Percentiles rank a stretch among this genome's conserved stretches.
These are phyloP conservation scores for Mesorhabditis sp. DNA, from an alignment of 2,888 invertebrate species.

Conservation along the genomic window DNA sequence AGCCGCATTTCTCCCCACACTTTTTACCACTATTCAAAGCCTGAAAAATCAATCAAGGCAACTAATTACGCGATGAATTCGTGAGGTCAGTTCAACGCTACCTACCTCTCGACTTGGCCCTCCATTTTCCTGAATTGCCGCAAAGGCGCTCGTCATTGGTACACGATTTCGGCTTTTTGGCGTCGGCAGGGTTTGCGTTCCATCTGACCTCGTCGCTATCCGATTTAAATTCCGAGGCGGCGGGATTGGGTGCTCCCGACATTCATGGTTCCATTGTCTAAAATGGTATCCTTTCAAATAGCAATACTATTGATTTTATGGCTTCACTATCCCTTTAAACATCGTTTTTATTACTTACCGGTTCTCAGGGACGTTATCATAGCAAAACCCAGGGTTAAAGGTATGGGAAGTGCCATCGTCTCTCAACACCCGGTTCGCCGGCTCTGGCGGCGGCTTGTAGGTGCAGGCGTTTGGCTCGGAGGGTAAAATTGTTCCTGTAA, in stretches of 20 bases:
- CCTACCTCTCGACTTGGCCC: no score
- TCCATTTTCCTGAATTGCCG: not conserved
- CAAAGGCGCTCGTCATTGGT: not conserved
- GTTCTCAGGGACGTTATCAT: slow-evolving; percentile 31
- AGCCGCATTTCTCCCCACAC: no score
- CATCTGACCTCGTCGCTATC: not conserved
- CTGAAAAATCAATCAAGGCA: no score
- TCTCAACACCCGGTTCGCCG: slow-evolving; percentile 13
- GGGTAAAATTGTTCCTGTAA: slow-evolving; percentile 26
- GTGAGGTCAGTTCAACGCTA: no score
- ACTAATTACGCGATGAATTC: no score
- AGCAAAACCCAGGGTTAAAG: slow-evolving; percentile 17
- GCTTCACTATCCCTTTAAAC: not conserved
- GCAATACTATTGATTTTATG: not conserved
- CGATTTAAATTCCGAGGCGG: not conserved
- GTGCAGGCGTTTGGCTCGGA: slow-evolving; percentile 13
- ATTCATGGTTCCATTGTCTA: slow-evolving; percentile 5
- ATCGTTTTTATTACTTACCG: not conserved
- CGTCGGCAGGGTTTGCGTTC: slow-evolving; percentile 2
- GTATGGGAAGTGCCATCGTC: slow-evolving; percentile 12
- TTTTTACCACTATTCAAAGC: no score
- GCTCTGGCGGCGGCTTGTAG: slow-evolving; percentile 19
- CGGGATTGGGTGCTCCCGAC: not conserved
- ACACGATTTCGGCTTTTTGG: not conserved
- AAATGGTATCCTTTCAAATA: no score